A percentile compares a stretch with the other conserved stretches of the same genome.
Evolutionary conservation across 1,140 invertebrate genomes (phyloP).

Genomic region (Hirudo medicinalis): DNA sequence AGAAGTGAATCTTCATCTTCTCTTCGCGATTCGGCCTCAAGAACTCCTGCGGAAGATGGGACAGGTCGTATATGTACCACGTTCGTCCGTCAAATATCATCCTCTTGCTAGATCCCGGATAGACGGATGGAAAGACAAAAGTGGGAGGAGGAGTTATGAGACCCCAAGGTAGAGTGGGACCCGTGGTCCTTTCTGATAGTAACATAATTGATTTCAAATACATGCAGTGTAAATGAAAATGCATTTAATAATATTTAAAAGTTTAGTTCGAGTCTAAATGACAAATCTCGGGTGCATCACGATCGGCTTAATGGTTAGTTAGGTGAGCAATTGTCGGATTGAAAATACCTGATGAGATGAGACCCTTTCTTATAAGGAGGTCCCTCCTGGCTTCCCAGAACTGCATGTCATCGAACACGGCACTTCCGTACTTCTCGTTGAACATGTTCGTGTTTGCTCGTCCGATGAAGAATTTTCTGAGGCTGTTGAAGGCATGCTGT

Average conservation of each 20-base stretch:
- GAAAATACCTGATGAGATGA: slow-evolving; percentile 13
- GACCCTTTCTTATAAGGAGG: slow-evolving; percentile 22
- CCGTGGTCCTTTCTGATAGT: slow-evolving; percentile 5
- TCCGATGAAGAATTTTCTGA: slow-evolving; percentile 29
- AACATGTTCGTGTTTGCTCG: slow-evolving; percentile 28
- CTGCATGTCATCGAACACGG: slow-evolving; percentile 31
- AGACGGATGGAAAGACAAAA: slow-evolving; percentile 15
- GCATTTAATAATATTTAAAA: not conserved
- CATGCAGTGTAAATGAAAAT: not conserved
- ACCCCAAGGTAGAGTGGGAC: not conserved
- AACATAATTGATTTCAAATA: not conserved
- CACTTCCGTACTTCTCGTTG: slow-evolving; percentile 29
- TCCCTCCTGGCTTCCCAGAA: slow-evolving; percentile 32
- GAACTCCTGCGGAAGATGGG: slow-evolving; percentile 23
- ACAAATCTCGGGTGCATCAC: not conserved
- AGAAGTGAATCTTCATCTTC: slow-evolving; percentile 30
- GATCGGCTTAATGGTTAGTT: not conserved
- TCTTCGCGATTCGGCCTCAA: slow-evolving; percentile 21
- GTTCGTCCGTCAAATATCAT: slow-evolving; percentile 27
- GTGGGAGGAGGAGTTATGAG: not conserved
- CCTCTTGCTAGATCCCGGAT: slow-evolving; percentile 17
- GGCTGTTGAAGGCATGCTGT: slow-evolving; percentile 24
- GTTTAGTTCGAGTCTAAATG: no score
- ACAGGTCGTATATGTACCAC: slow-evolving; percentile 27
- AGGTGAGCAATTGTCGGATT: not conserved